These are phyloP conservation scores for Drosophila mulleri DNA, from an alignment of 2,888 invertebrate genomes.

Conservation along the genomic window DNA sequence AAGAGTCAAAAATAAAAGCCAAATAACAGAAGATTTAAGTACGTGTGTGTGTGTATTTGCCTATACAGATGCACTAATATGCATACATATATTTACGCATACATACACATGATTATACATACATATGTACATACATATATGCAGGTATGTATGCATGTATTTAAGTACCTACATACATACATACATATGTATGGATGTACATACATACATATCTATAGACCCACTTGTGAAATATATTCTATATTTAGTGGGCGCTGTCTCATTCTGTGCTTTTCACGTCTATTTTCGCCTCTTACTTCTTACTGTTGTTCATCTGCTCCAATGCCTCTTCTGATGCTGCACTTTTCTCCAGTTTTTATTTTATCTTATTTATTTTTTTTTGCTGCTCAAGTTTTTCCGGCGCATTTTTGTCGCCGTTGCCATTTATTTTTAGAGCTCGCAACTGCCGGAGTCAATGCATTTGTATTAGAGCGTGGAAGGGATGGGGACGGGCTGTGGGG, in stretches of 20 bases:
- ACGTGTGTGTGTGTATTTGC: background rate
- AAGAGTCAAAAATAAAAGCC: conserved; percentile 15
- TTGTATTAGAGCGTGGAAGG: background rate
- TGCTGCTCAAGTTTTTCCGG: conserved; percentile 36
- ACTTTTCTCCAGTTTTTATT: conserved; percentile 34
- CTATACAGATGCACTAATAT: no score
- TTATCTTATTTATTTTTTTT: conserved; percentile 2
- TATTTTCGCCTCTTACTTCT: background rate
- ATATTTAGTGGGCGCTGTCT: conserved; percentile 32
- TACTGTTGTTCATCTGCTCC: background rate
- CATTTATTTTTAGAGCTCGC: conserved; percentile 59
- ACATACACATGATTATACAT: no score
- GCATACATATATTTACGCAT: no score
- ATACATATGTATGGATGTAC: background rate
- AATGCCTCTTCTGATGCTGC: conserved; percentile 18
- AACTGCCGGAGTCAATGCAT: conserved; percentile 7
- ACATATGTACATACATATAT: no score
- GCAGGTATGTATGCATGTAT: no score
- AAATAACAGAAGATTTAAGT: background rate
- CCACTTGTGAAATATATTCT: conserved; percentile 44
- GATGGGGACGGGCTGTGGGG: background rate
- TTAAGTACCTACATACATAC: no score
- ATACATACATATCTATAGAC: background rate
- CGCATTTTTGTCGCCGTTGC: conserved; percentile 58
- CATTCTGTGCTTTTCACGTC: conserved; percentile 45